These are phyloP conservation scores for Monopterus albus DNA, from an alignment of 2,113 vertebrate genomes.

Conservation along the genomic window DNA sequence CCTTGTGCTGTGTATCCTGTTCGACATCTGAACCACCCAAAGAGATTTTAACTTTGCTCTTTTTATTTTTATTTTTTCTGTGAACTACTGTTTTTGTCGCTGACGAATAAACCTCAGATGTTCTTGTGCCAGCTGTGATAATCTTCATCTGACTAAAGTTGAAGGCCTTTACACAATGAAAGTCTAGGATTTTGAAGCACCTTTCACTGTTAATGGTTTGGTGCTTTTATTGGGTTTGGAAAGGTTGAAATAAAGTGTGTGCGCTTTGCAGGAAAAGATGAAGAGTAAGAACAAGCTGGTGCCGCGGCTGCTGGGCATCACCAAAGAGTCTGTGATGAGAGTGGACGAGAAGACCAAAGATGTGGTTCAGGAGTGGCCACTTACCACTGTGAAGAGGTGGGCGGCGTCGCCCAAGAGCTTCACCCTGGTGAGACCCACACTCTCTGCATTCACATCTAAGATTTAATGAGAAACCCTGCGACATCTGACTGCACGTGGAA, in stretches of 20 bases:
- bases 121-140: background rate
- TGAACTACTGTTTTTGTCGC: no score
- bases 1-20: no score
- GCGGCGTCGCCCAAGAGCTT: constrained; percentile 99
- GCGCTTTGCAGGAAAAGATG: constrained; percentile 92
- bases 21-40: no score
- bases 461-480: no score
- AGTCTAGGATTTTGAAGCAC: background rate
- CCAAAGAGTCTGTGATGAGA: constrained; percentile 98
- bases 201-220: background rate
- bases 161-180: background rate
- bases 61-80: no score
- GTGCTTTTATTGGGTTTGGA: background rate
- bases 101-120: background rate
- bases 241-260: background rate
- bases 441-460: no score
- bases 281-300: constrained; percentile 99
- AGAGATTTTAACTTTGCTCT: no score
- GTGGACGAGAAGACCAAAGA: constrained; percentile 99
- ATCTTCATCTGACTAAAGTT: no score
- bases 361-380: constrained; percentile 97
- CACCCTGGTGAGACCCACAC: constrained; percentile 88
- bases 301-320: constrained; percentile 94
- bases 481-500: background rate
- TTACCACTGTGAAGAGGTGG: constrained; percentile 99